Evolutionary conservation across 1,140 invertebrate genomes (phyloP), one percentile per base, ranked within the genome.

Genomic region (Microvelia longipes): DNA sequence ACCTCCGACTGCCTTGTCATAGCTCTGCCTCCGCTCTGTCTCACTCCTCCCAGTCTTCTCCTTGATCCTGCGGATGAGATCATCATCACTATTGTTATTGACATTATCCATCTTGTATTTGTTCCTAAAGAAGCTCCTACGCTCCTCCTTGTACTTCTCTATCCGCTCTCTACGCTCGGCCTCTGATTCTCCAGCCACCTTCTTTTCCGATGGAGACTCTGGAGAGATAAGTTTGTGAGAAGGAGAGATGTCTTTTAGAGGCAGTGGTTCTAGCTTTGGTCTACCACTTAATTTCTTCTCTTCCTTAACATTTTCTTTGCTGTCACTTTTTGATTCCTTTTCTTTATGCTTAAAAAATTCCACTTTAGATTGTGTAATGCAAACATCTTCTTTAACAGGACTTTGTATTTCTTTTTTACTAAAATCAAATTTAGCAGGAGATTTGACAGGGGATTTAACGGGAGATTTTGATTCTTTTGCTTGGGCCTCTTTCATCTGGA

Each of bases 71-170:
- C 71, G 66, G n/a, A 75, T 74, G 63, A 75, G 67, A 60, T 75
- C 74, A 64, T 75, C 71, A 62, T 77, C 76, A 30, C 85, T 84
- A 66, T 83, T 80, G 71, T 85, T 83, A 61, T 88, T 84, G 71
- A 94, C 90, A 26, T 89, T 90, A 75, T 94, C 91, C 0, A 89
- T 89, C 69, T 89, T 87, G 75, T 91, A 92, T 78, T 93, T 94
- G 75, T 94, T 91, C 29, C 91, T 84, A 26, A 95, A 77, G 75
- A 92, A 91, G 68, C 87, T 88, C 68, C 93, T 82, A n/a, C 93
- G 81, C 77, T 94, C 92, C 77, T 94, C 91, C 81, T 96, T 96
- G 76, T 94, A 94, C 76, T 90, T 74, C 68, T 76, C 74, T 68
- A 77, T 77, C 19, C 75, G 63, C 71, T 77, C 78, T 68, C 13